Percentiles rank a stretch among this genome's conserved stretches.
These are phyloP conservation scores for Lasiurus cinereus DNA, from an alignment of 2,113 vertebrate genomes.

Conservation along the genomic window DNA sequence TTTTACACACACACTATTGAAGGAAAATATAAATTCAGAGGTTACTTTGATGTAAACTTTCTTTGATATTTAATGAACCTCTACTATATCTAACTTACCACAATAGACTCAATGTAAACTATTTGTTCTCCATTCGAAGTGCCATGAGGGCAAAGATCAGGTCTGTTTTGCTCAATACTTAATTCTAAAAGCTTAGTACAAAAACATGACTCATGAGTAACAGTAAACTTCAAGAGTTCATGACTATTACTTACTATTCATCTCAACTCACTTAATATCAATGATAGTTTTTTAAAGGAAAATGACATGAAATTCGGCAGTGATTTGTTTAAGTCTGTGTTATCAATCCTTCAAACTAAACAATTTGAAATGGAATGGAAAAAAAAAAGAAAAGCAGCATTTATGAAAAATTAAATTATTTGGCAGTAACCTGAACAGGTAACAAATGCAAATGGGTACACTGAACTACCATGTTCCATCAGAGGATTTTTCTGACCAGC, in stretches of 20 bases:
- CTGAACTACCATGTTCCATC: background rate
- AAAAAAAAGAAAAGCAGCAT: background rate
- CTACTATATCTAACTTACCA: background rate
- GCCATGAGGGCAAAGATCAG: background rate
- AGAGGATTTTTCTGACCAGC: background rate
- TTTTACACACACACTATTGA: background rate
- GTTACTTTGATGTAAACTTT: conserved; percentile 22
- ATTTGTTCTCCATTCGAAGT: background rate
- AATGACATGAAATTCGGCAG: conserved; percentile 24
- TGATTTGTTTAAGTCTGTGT: conserved; percentile 22
- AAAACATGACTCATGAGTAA: conserved; percentile 20
- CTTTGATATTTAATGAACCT: background rate
- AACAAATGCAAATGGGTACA: background rate
- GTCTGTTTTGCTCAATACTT: conserved; percentile 17
- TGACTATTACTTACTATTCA: background rate
- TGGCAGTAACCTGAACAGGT: background rate
- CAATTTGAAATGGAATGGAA: conserved; percentile 23
- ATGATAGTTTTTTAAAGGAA: background rate
- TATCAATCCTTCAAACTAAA: conserved; percentile 37
- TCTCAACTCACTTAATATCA: background rate
- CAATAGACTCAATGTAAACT: background rate
- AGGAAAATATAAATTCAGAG: conserved; percentile 48
- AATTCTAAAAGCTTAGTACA: conserved; percentile 36
- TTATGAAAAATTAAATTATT: conserved; percentile 35
- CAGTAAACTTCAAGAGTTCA: background rate